A percentile compares a stretch with the other conserved stretches of the same genome.
Conservation (phyloP, 1,140 invertebrate species). For the Drosophila bipectinata region DNA sequence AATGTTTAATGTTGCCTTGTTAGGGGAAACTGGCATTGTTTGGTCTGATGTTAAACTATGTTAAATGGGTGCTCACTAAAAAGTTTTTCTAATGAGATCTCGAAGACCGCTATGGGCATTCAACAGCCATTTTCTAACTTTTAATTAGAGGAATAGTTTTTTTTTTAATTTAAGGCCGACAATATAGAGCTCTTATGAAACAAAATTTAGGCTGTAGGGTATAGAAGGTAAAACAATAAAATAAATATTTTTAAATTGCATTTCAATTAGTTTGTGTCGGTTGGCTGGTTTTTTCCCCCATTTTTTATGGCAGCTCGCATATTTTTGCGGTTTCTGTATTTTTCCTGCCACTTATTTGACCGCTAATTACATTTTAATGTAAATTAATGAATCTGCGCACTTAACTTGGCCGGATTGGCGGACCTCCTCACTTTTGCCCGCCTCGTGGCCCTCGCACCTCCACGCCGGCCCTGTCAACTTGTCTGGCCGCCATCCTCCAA, state of each 20-base stretch:
- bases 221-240: slow-evolving; percentile 26
- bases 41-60: slow-evolving; percentile 11
- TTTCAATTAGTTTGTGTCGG: slow-evolving; percentile 52
- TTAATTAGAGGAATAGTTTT: slow-evolving; percentile 11
- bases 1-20: slow-evolving; percentile 7
- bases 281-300: slow-evolving; percentile 1
- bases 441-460: slow-evolving; percentile 6
- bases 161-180: neutral
- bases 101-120: neutral
- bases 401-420: slow-evolving; percentile 66
- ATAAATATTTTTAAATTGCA: slow-evolving; percentile 57
- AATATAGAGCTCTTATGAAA: neutral
- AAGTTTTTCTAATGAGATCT: slow-evolving; percentile 30
- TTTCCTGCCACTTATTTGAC: slow-evolving; percentile 63
- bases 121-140: neutral
- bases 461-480: slow-evolving; percentile 57
- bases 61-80: slow-evolving; percentile 9
- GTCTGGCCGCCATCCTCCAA: slow-evolving; percentile 39
- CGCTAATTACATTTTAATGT: slow-evolving; percentile 80
- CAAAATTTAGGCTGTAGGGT: neutral
- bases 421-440: neutral
- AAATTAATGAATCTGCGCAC: slow-evolving; percentile 76
- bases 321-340: slow-evolving; percentile 67
- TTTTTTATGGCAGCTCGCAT: slow-evolving; percentile 31
- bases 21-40: slow-evolving; percentile 6